Base-by-base conservation (phyloP, 1,140 invertebrate species). In the Dermatophagoides farinae region DNA sequence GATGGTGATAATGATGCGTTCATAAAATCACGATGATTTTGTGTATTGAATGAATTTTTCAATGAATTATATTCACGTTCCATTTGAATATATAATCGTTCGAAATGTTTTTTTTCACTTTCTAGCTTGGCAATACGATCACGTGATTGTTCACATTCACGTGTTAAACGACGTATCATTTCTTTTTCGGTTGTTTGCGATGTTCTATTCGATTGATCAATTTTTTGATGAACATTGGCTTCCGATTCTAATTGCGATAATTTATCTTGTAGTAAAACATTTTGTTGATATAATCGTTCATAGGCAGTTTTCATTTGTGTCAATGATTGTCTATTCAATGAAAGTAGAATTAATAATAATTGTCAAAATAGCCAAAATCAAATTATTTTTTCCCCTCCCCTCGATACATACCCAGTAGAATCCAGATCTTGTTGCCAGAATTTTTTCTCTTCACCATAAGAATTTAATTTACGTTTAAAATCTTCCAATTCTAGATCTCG, bases 251-350 rank as follows among this genome's bases (percentile, higher is more conserved):
- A 44, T 39, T 14, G n/a, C 5, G 53, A 39, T 11, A n/a, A 39
- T 40, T 44, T 55, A 14, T 55, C 39, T 44, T 55, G 53, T 2
- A 41, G 31, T 11, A 11, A n/a, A 14, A 44, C 14, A 20, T 14
- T 55, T 55, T 55, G 53, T 14, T 55, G 14, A 55, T 55, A 22
- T 12, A 55, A 23, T 25, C 23, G 12, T 55, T 39, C 53, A 55
- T 55, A 25, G 10, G 25, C 10, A n/a, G 14, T 14, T 55, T 55
- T 55, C 53, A 55, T 55, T 44, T 55, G 38, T n/a, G 38, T 38
- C 11, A 55, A 23, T 12, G 53, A 41, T 55, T 55, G 14, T 12
- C 53, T 55, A 23, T 20, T n/a, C 12, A 39, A 52, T 5, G 5
- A 55, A 25, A 44, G 23, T 39, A 55, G 12, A 55, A 44, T 55